A percentile compares a stretch with the other conserved stretches of the same genome.
Evolutionary conservation across 1,140 invertebrate genomes (phyloP).

Genomic region (Sitodiplosis mosellana): DNA sequence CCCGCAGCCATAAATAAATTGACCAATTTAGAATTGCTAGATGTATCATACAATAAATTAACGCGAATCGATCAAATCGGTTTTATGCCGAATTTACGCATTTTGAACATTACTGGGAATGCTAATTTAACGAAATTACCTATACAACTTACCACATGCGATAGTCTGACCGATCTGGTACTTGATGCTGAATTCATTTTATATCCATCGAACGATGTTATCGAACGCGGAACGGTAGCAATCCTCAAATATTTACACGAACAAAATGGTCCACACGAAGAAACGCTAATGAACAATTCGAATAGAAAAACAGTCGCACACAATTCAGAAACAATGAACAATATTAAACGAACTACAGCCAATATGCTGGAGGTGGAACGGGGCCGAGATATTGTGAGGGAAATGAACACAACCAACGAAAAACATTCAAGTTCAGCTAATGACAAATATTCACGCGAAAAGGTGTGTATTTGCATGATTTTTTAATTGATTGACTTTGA

Average conservation of each 20-base stretch:
- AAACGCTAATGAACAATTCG: background rate
- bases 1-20: conserved; percentile 45
- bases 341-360: background rate
- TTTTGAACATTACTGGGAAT: conserved; percentile 37
- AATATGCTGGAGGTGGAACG: background rate
- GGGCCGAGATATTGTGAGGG: background rate
- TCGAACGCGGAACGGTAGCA: conserved; percentile 33
- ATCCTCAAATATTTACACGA: conserved; percentile 42
- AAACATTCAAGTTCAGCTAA: conserved; percentile 3
- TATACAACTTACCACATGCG: conserved; percentile 2
- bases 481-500: no score
- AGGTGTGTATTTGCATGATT: background rate
- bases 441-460: background rate
- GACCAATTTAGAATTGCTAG: conserved; percentile 38
- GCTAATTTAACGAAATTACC: conserved; percentile 30
- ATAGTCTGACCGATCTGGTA: conserved; percentile 30
- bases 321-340: background rate
- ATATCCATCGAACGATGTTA: conserved; percentile 40
- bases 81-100: conserved; percentile 38
- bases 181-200: conserved; percentile 39
- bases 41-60: conserved; percentile 46
- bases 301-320: background rate
- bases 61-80: conserved; percentile 27
- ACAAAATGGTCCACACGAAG: background rate
- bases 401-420: background rate